Percentiles rank a stretch among this genome's conserved stretches.
Conservation (phyloP, 2,113 vertebrate genomes). For the Sapajus apella region DNA sequence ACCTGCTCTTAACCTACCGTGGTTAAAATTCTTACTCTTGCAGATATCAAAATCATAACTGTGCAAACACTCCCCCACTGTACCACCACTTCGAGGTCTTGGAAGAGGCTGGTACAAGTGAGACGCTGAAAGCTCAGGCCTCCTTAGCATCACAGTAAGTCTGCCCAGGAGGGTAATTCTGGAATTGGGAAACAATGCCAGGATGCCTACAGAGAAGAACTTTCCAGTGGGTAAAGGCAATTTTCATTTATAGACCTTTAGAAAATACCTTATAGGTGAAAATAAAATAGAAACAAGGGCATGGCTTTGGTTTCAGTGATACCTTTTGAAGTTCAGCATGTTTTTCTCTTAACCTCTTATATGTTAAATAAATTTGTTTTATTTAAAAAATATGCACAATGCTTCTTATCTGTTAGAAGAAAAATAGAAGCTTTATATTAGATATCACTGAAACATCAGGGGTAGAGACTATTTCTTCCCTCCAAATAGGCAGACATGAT, state of each 20-base stretch:
- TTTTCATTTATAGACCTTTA: background rate
- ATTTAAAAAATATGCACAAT: background rate
- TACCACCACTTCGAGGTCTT: background rate
- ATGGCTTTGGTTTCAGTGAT: background rate
- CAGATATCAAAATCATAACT: background rate
- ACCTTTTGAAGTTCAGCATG: background rate
- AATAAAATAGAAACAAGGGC: background rate
- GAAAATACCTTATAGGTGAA: conserved; percentile 1
- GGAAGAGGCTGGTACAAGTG: background rate
- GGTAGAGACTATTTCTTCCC: background rate
- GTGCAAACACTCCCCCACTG: background rate
- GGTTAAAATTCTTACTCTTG: background rate
- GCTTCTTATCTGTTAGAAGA: background rate
- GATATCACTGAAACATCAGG: background rate
- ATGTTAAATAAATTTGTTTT: conserved; percentile 37
- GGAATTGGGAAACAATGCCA: background rate
- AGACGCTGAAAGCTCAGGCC: background rate
- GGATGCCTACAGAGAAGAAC: background rate
- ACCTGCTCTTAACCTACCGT: background rate
- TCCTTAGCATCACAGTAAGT: background rate
- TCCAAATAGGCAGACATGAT: background rate
- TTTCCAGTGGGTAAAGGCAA: background rate
- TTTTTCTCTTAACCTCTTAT: background rate
- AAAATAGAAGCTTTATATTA: background rate
- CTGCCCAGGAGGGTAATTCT: background rate